Evolutionary conservation across 2,888 invertebrate species (phyloP), one percentile per base, ranked within the genome.

Genomic region (Micropterix aruncella): DNA sequence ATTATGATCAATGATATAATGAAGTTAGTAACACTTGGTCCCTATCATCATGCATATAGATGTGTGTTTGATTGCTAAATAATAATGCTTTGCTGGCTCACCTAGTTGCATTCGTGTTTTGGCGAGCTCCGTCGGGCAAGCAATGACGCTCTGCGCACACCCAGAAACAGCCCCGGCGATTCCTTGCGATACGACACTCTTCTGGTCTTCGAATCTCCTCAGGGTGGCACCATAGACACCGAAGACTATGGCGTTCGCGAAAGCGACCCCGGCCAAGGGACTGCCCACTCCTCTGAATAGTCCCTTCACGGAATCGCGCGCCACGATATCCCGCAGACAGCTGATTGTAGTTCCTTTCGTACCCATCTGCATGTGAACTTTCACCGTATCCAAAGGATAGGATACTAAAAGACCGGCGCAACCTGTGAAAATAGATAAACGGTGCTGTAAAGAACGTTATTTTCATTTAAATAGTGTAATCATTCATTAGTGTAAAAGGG

Each of bases 241-340:
- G 59, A 97, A 97, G 7, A 92, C 84, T 44, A 95, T 79, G 2
- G 96, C 93, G 63, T 96, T 97, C 17, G 96, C 83, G 36, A 80
- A 74, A 2, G 92, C 88, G 45, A 95, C 82, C 1, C 95, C 93
- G 18, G 83, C 79, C 60, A 97, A 72, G 3, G 96, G 96, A 44
- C 93, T 92, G 5, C 86, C 78, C 55, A 96, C 82, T 40, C 94
- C 96, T 44, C 88, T 80, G 63, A 92, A 96, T 17, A 92, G 70
- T 88, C 89, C n/a, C 38, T 74, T 65, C 56, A 88, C 66, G 51
- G 84, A 83, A 59, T 93, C 89, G 54, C 79, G 79, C 48, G 75
- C 76, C 41, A 89, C 57, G 45, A 92, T 77, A 37, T 77, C 73
- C 49, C 70, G 75, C 40, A 92, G 72, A 57, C 93, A 93, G 60